Conservation (phyloP, 30 jellyfish, hydroid and myxozoan species). For the Catostylus mosaicus region DNA sequence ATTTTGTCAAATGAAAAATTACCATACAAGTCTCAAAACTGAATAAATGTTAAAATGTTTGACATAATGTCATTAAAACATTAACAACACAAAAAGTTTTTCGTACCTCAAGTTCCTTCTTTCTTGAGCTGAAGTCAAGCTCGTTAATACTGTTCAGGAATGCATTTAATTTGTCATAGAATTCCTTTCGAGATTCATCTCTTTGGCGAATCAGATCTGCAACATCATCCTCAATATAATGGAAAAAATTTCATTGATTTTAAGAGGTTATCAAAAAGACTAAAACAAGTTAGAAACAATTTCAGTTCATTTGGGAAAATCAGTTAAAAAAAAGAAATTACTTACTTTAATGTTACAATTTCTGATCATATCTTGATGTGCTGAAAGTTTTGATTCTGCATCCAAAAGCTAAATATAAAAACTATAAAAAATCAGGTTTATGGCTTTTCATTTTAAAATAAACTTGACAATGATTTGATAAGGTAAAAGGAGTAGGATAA, state of each 20-base stretch:
- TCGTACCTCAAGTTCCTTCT: constrained; percentile 48
- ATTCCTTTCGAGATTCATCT: constrained; percentile 22
- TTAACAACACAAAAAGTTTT: neutral
- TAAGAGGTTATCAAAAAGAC: too few relatives aligned
- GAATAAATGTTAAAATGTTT: too few relatives aligned
- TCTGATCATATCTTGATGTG: constrained; percentile 17
- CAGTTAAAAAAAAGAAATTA: too few relatives aligned
- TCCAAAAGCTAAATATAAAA: constrained; percentile 11
- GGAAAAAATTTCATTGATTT: too few relatives aligned
- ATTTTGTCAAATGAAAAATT: too few relatives aligned
- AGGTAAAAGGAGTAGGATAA: too few relatives aligned
- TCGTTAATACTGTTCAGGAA: constrained; percentile 5
- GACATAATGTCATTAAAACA: too few relatives aligned
- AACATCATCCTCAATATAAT: constrained; percentile 22
- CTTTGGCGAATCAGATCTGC: constrained; percentile 30
- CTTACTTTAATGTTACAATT: constrained; percentile 47
- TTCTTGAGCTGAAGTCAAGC: constrained; percentile 33
- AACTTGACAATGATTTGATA: too few relatives aligned
- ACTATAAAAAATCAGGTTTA: neutral
- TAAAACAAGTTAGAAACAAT: too few relatives aligned
- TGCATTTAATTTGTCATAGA: constrained; percentile 9
- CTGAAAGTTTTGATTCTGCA: constrained; percentile 20
- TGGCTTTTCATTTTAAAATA: too few relatives aligned
- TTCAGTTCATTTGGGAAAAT: too few relatives aligned
- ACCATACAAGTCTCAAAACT: too few relatives aligned